phyloP scores from a whole-genome alignment of 2,888 invertebrate genomes.

The Ypsolopha scabrella region DNA sequence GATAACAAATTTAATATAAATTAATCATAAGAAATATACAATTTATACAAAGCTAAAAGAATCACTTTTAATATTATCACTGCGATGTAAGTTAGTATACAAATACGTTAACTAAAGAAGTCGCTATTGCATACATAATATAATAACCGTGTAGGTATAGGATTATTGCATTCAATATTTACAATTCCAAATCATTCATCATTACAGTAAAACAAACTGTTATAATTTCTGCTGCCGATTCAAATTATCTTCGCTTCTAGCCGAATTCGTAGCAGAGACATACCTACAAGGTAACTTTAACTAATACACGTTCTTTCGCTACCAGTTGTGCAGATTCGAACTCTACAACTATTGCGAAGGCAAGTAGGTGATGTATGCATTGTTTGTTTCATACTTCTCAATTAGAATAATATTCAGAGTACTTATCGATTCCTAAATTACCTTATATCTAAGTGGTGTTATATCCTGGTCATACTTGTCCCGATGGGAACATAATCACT shows the following conservation, averaged over 20 bases:
- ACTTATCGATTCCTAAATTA: constrained; percentile 26
- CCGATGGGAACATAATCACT: constrained; percentile 25
- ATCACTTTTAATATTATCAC: constrained; percentile 62
- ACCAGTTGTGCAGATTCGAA: constrained; percentile 53
- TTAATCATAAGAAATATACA: constrained; percentile 67
- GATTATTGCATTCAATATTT: constrained; percentile 29
- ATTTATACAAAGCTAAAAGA: constrained; percentile 62
- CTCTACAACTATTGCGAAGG: constrained; percentile 57
- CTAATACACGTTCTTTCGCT: constrained; percentile 22
- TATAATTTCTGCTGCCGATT: constrained; percentile 5
- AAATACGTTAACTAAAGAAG: constrained; percentile 7
- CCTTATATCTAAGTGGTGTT: constrained; percentile 55
- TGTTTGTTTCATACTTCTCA: constrained; percentile 22
- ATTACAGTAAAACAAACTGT: constrained; percentile 11
- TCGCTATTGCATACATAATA: constrained; percentile 18
- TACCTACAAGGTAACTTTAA: constrained; percentile 53
- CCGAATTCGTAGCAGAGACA: background rate
- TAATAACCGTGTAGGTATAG: constrained; percentile 13
- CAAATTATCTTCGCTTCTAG: background rate
- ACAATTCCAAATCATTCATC: constrained; percentile 19
- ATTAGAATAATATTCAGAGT: constrained; percentile 28
- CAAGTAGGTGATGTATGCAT: constrained; percentile 60
- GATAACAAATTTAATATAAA: constrained; percentile 70
- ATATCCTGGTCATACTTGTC: constrained; percentile 40
- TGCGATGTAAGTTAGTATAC: constrained; percentile 29